Evolutionary conservation across 2,888 invertebrate genomes (phyloP).

Genomic region (Agapostemon virescens): DNA sequence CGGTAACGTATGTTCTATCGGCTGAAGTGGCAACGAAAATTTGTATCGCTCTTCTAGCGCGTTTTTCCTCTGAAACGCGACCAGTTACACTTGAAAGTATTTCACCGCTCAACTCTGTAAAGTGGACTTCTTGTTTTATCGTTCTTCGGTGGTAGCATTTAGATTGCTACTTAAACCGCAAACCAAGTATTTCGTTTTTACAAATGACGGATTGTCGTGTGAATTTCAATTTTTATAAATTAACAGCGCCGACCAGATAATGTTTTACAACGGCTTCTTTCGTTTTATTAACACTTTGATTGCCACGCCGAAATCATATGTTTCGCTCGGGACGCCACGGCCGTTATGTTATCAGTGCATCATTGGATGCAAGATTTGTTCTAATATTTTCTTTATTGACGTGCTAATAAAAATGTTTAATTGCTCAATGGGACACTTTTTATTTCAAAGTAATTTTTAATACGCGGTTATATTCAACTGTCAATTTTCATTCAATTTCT

Average conservation of each 20-base stretch:
- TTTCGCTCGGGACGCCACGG: too few relatives aligned
- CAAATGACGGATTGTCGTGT: not conserved
- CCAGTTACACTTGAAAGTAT: too few relatives aligned
- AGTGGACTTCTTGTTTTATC: conserved; percentile 1
- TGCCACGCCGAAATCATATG: too few relatives aligned
- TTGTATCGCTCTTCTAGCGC: not conserved
- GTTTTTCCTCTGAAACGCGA: not conserved
- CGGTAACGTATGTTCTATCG: conserved; percentile 16
- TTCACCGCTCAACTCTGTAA: not conserved
- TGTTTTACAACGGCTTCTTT: not conserved
- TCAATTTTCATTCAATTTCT: too few relatives aligned
- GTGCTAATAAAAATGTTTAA: too few relatives aligned
- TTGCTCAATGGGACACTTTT: too few relatives aligned
- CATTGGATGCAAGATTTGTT: too few relatives aligned
- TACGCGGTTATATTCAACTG: too few relatives aligned
- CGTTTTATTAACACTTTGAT: too few relatives aligned
- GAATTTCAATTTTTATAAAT: not conserved
- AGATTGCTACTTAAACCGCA: not conserved
- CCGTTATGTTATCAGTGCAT: too few relatives aligned
- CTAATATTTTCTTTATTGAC: too few relatives aligned
- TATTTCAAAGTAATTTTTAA: too few relatives aligned
- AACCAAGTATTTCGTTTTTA: not conserved
- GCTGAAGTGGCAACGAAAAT: not conserved
- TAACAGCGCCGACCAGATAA: not conserved
- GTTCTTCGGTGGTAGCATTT: not conserved